phyloP scores from a whole-genome alignment of 2,888 invertebrate genomes.

The Endomychus coccineus region DNA sequence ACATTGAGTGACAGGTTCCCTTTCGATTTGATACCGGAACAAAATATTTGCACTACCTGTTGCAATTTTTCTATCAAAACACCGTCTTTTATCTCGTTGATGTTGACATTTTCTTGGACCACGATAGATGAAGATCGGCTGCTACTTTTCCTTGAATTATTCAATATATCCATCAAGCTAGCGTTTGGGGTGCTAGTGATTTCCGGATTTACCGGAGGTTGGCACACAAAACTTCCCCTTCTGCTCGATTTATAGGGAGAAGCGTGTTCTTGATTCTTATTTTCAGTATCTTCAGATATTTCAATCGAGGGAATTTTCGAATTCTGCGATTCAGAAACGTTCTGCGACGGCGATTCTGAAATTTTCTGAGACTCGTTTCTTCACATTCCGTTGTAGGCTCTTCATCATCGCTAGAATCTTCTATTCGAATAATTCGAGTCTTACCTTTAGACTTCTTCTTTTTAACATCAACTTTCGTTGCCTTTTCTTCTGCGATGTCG shows the following conservation, averaged over 20 bases:
- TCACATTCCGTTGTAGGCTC: too few relatives aligned
- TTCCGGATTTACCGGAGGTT: too few relatives aligned
- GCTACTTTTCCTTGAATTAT: neutral
- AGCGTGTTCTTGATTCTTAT: neutral
- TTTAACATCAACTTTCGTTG: constrained; percentile 9
- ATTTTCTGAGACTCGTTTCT: too few relatives aligned
- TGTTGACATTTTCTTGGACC: constrained; percentile 33
- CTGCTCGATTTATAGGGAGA: constrained; percentile 7
- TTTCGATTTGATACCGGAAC: constrained; percentile 25
- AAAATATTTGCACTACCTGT: constrained; percentile 32
- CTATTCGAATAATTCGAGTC: constrained; percentile 1
- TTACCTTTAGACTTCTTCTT: too few relatives aligned
- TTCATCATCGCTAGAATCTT: neutral
- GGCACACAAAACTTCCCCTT: constrained; percentile 6
- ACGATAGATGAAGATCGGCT: constrained; percentile 30
- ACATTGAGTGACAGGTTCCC: constrained; percentile 31
- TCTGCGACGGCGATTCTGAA: too few relatives aligned
- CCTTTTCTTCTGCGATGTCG: constrained; percentile 17
- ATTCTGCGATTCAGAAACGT: too few relatives aligned
- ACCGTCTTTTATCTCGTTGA: constrained; percentile 29
- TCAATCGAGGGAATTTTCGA: too few relatives aligned
- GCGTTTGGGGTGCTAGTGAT: neutral
- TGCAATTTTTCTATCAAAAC: constrained; percentile 29
- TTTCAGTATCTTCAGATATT: constrained; percentile 4
- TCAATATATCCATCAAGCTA: neutral